Conservation (phyloP, 2,113 vertebrate species). For the Hyperoodon ampullatus region DNA sequence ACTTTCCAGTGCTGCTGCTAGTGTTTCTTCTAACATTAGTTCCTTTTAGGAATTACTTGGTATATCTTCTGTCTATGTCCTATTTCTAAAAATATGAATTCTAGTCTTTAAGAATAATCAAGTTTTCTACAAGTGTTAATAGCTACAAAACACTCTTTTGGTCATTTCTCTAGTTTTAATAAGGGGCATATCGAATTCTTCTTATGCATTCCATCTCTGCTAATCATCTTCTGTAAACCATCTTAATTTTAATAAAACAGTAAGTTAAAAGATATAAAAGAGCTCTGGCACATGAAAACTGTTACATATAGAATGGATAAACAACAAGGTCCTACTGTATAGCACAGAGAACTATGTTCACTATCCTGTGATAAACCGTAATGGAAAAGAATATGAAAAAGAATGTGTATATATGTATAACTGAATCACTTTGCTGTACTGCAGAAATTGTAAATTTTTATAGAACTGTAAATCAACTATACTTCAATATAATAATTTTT, state of each 20-base stretch:
- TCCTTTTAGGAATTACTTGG: neutral
- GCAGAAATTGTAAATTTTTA: neutral
- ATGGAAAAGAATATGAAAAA: neutral
- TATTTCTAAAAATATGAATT: conserved; percentile 45
- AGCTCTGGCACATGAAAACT: neutral
- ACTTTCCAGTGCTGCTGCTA: neutral
- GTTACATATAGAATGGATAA: neutral
- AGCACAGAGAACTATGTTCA: neutral
- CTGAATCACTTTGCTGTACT: neutral
- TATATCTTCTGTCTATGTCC: neutral
- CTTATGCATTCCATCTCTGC: neutral
- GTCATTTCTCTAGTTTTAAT: conserved; percentile 6
- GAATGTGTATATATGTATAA: neutral
- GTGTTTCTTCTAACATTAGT: neutral
- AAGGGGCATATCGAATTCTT: neutral
- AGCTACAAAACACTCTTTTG: neutral
- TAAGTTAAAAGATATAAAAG: neutral
- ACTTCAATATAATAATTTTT: neutral
- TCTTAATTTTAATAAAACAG: conserved; percentile 41
- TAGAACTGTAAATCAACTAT: neutral
- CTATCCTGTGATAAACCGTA: neutral
- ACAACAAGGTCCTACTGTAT: neutral
- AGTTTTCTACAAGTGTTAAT: neutral
- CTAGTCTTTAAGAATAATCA: neutral
- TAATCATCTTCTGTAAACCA: neutral